These are phyloP conservation scores for Haemorhous mexicanus DNA, from an alignment of 2,113 vertebrate genomes.

Conservation along the genomic window DNA sequence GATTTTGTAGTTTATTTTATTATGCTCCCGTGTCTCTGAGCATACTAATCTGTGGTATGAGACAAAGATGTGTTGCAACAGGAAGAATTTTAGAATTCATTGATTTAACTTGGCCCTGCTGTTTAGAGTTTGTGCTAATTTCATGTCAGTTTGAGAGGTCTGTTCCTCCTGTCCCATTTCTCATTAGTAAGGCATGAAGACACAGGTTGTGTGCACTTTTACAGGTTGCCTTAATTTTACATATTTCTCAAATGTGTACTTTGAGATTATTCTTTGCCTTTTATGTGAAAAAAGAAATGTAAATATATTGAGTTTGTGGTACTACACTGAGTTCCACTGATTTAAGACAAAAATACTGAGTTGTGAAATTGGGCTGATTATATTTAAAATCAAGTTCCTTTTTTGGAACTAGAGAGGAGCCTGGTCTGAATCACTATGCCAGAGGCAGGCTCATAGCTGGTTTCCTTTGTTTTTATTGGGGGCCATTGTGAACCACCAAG, in stretches of 20 bases:
- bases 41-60: background rate
- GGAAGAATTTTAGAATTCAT: background rate
- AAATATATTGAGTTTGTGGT: background rate
- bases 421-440: background rate
- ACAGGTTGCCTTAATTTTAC: background rate
- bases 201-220: background rate
- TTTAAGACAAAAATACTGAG: background rate
- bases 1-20: background rate
- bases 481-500: background rate
- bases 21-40: background rate
- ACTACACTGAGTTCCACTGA: background rate
- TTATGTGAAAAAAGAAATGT: background rate
- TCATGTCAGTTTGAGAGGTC: background rate
- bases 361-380: background rate
- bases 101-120: background rate
- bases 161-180: background rate
- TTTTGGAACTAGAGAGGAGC: background rate
- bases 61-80: background rate
- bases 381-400: background rate
- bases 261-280: background rate
- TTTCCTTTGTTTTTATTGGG: background rate
- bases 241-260: background rate
- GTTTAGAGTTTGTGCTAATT: background rate
- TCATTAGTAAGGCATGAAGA: background rate
- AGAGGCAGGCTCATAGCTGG: background rate